Base-by-base conservation (phyloP, 2,888 invertebrate genomes). In the Patella caerulea region DNA sequence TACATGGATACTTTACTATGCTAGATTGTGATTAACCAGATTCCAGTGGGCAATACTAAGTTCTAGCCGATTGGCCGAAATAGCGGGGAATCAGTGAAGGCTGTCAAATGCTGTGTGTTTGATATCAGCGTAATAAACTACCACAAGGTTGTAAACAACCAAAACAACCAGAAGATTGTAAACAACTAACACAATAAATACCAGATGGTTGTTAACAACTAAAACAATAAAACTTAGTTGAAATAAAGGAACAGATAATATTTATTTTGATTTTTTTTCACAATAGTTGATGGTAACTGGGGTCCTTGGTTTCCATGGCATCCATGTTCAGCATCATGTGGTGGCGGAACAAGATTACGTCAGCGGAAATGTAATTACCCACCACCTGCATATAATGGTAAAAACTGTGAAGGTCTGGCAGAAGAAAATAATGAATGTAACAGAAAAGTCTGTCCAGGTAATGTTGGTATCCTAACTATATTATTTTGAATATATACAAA, bases 261-360 rank as follows among this genome's bases (percentile, higher is more conserved):
- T 56, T 56, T 56, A 59, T 19, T 19, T 19, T 17, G 14, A 5
- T 24, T 3, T 65, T 11, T 74, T 14, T 76, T 71, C 24, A 0
- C 81, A 82, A 3, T 53, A 90, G 89, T 88, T 55, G 86, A 88
- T 73, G 89, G 89, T 15, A 87, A 86, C 72, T 90, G 90, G 90
- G 88, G 88, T 1, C 85, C 86, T 0, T 89, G 90, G 89, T 85
- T 84, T 78, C 84, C 86, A 0, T 90, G 89, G 89, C 82, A 85
- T 45, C 75, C 82, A 3, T 90, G 88, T 77, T 83, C 87, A 0
- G 77, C 73, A 19, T 81, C 86, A 0, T 90, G 90, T 81, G 85
- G 80, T 24, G 85, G 86, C 0, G 90, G 90, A 1, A 82, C 77
- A 7, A 81, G 86, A 12, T 76, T 78, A 24, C 78, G 90, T n/a